Conservation (phyloP, 2,113 vertebrate species). For the Mirounga angustirostris region DNA sequence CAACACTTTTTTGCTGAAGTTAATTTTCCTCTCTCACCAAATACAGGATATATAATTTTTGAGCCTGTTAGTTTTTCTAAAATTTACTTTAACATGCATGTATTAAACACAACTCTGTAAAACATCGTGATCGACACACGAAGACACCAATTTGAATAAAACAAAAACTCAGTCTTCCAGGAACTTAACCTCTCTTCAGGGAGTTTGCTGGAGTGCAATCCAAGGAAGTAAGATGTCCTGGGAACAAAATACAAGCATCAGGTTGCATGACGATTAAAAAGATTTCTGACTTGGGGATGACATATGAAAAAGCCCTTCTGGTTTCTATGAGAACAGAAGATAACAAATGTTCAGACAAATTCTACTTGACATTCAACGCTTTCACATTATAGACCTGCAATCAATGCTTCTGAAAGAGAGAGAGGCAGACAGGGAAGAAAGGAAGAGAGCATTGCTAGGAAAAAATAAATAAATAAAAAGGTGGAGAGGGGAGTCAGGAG, state of each 20-base stretch:
- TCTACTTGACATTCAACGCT: neutral
- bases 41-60: neutral
- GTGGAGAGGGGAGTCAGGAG: accelerated
- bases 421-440: neutral
- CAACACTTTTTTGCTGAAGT: neutral
- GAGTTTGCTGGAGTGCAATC: neutral
- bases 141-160: neutral
- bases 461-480: neutral
- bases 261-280: neutral
- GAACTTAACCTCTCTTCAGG: neutral
- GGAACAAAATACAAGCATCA: neutral
- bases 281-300: neutral
- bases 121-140: neutral
- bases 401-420: neutral
- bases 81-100: neutral
- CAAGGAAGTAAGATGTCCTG: neutral
- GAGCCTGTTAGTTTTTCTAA: neutral
- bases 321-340: neutral
- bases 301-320: neutral
- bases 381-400: neutral
- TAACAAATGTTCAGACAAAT: neutral
- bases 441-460: no score
- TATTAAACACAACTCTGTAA: neutral
- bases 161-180: neutral
- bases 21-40: constrained; percentile 12